These are phyloP conservation scores for Catostylus mosaicus DNA, from an alignment of 30 jellyfish, hydroid and myxozoan species.

Conservation along the genomic window DNA sequence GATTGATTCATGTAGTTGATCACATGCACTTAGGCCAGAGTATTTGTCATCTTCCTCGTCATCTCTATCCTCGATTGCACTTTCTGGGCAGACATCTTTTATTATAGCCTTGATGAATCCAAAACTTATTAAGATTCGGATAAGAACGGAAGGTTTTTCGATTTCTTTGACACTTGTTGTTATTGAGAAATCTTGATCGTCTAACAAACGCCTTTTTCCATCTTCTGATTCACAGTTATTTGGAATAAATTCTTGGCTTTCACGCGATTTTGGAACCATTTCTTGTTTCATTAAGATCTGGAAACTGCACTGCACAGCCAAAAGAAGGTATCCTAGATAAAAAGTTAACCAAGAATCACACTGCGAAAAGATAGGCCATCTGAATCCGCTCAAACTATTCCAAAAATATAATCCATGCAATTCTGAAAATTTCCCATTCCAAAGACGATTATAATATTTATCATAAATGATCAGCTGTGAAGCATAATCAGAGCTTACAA, in stretches of 20 bases:
- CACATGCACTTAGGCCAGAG: neutral
- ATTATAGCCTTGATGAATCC: slow-evolving; percentile 29
- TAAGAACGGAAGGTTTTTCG: slow-evolving; percentile 21
- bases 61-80: neutral
- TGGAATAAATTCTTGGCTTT: neutral
- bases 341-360: too few species aligned
- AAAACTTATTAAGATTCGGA: slow-evolving; percentile 17
- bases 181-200: neutral
- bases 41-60: neutral
- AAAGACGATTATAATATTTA: too few species aligned
- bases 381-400: too few species aligned
- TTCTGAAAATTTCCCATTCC: too few species aligned
- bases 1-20: neutral
- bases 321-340: too few species aligned
- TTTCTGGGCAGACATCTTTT: neutral
- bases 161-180: neutral
- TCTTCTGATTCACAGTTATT: neutral
- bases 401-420: too few species aligned
- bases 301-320: too few species aligned
- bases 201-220: neutral
- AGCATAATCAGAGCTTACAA: too few species aligned
- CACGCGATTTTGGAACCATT: neutral
- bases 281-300: too few species aligned
- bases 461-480: too few species aligned
- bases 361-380: too few species aligned